Percentiles rank a stretch among this genome's conserved stretches.
Evolutionary conservation across 2,113 vertebrate species (phyloP).

Genomic region (Megaptera novaeangliae): DNA sequence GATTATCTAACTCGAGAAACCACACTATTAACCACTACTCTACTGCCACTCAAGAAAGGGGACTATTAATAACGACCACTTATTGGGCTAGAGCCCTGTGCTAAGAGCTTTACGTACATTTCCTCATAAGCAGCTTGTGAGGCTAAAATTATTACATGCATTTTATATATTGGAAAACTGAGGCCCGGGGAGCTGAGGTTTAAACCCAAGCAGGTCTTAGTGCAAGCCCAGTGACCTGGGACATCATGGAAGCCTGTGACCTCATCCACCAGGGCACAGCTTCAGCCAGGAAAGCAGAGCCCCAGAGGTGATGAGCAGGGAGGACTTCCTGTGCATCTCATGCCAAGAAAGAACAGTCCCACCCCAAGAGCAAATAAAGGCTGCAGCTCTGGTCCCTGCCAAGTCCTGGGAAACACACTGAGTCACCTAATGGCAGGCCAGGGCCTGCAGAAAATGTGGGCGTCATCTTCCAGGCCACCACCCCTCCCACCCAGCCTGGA

Average conservation of each 20-base stretch:
- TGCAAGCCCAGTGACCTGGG: not conserved
- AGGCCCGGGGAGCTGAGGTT: not conserved
- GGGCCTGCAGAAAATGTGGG: not conserved
- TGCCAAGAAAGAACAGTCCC: slow-evolving; percentile 22
- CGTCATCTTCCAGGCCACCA: slow-evolving; percentile 13
- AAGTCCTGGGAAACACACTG: slow-evolving; percentile 45
- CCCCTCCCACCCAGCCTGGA: not conserved
- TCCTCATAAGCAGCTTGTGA: not conserved
- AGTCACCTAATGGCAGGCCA: slow-evolving; percentile 56
- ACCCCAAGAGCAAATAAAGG: slow-evolving; percentile 15
- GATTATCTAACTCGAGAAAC: not conserved
- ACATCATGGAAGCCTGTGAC: not conserved
- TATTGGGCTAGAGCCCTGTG: not conserved
- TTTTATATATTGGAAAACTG: slow-evolving; percentile 30
- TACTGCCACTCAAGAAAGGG: not conserved
- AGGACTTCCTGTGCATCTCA: not conserved
- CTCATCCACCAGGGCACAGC: not conserved
- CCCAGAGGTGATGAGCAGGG: not conserved
- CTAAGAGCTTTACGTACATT: not conserved
- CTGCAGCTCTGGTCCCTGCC: not conserved
- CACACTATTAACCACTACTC: not conserved
- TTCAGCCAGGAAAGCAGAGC: not conserved
- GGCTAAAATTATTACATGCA: not conserved
- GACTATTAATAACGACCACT: not conserved
- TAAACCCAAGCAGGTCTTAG: not conserved